Evolutionary conservation across 2,888 invertebrate genomes (phyloP), one percentile per base, ranked within the genome.

Genomic region (Kuschelorhynchus macadamiae): DNA sequence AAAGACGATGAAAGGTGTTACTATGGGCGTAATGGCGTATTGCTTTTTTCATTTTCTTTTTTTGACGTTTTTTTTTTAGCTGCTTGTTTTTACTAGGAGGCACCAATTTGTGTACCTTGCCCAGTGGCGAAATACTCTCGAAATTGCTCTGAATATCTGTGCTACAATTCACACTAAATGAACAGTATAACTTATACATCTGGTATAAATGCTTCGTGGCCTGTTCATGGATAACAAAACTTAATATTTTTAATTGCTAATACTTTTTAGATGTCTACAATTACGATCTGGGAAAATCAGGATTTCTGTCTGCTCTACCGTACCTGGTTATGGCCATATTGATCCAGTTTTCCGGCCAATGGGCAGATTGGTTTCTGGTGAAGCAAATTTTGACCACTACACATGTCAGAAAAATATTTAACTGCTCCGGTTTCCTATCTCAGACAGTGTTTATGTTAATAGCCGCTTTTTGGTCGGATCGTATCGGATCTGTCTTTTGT

Each of bases 371-470:
- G 86, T 81, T 94, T 60, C 86, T 92, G 69, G 83, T 86, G 3
- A 88, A 87, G 67, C 86, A 88, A 17, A 82, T 88, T 33, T 79
- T 93, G 74, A 90, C 90, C 0, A 89, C 93, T 0, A 93, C 93
- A 0, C 90, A 90, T 80, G 92, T 93, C 5, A 81, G 88, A 68
- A 88, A 87, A 69, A 66, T 76, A 11, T 93, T 92, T 80, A 93
- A 91, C 72, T 91, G 91, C 76, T 87, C 87, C 17, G 93, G 92
- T 1, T 93, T 93, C 77, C 73, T 91, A 55, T 81, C 85, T 0
- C 95, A 96, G 87, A 92, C 95, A 0, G 84, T 94, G 41, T 96
- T 96, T 82, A 94, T 96, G 92, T 85, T 94, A 56, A 85, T 89
- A 0, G 92, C 95, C 2, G 93, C 94, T 1, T 93, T 92, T 78